Evolutionary conservation across 2,888 invertebrate genomes (phyloP), one percentile per base, ranked within the genome.

Genomic region (Metopia argyrocephala): DNA sequence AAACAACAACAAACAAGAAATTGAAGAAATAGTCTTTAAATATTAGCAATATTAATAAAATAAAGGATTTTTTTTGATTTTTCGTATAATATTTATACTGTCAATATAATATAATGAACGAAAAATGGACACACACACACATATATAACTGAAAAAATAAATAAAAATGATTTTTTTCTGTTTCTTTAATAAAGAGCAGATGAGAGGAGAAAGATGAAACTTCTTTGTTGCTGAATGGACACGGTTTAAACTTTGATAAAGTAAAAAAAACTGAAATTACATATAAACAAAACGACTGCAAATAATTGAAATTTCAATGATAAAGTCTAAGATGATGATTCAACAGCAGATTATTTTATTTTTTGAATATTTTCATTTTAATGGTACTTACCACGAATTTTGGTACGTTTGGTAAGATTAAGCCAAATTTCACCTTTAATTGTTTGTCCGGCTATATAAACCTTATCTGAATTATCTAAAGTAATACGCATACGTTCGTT

Each of bases 401-500:
- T 90, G 0, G 89, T 87, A 71, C 90, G 89, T 83, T 90, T 90
- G 62, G 84, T 85, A n/a, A 90, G 82, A 83, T 89, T 89, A 83
- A 90, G 85, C 85, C 87, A 89, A 71, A 90, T 89, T 82, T 89
- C 87, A 27, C 90, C 90, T 62, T 86, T 87, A 64, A 90, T 89
- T 21, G 86, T 85, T 78, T 90, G 88, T 59, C 90, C 90, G 74
- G 88, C 89, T 83, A 86, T 88, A 68, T 89, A 90, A 7, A 87
- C 86, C 45, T 87, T 87, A 18, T 90, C 89, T 59, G 90, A 86
- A 83, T 88, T 89, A 68, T 90, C 89, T 82, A 90, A 82, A 68
- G 87, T 89, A 27, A 90, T 89, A 84, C 90, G 89, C 75, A 89
- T 85, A 82, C 88, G 86, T 84, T 90, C 90, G 76, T 85, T 89